Base-by-base conservation (phyloP, 2,797 vertebrate genomes). In the Sciaenops ocellatus region DNA sequence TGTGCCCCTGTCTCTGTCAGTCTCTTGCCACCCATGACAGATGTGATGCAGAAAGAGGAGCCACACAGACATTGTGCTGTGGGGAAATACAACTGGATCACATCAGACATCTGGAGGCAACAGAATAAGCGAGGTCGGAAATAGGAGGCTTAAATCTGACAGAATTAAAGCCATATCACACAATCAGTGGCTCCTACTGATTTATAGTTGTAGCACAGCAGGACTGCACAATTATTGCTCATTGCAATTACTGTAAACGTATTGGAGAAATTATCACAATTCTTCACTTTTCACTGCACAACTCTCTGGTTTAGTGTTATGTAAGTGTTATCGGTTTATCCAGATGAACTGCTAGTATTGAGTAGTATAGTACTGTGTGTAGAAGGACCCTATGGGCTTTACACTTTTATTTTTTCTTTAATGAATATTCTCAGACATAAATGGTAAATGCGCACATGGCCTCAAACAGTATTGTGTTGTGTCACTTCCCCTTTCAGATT, bases 11-110 rank as follows among this genome's bases (percentile, higher is more conserved):
- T 73, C 13, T 57, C 11, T 66, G 48, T 66, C 57, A 41, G 64
- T 79, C 47, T 80, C 72, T 76, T 1, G 16, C 8, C 28, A 57
- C 28, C 60, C 4, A 0, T 83, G 79, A 69, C 62, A 78, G 71
- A 85, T 86, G 66, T 65, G 71, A 76, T 74, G 48, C 54, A 80
- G 73, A 78, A 51, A 76, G 26, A 59, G 17, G 46, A 83, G 52
- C 38, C 24, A 54, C 16, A 67, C 8, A 64, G 52, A 59, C 5
- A 54, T 10, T 22, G n/a, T 66, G 54, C 42, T 57, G 18, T 75
- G 67, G 62, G 34, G 62, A 85, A 79, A 70, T 65, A 20, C 65
- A 73, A 68, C 57, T 42, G 46, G 52, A 67, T 79, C 60, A 61
- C 76, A 54, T 62, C 30, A 17, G 18, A 61, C 62, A 47, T 52